These are phyloP conservation scores for Luehdorfia chinensis DNA, from an alignment of 1,140 invertebrate species.

Conservation along the genomic window DNA sequence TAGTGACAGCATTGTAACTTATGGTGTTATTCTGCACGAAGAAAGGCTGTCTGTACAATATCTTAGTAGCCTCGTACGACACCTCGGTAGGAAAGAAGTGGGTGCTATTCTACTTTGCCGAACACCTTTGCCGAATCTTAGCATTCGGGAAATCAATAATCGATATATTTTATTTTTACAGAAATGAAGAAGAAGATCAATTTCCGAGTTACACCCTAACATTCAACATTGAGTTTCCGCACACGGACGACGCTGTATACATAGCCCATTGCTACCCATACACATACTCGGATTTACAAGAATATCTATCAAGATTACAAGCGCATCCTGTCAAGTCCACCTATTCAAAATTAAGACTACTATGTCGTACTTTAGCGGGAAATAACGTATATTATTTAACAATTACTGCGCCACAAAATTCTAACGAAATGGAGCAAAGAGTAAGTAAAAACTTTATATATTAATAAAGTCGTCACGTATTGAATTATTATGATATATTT, in stretches of 20 bases:
- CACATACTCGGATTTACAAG: slow-evolving; percentile 93
- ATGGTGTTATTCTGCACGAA: too few relatives aligned
- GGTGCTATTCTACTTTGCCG: too few relatives aligned
- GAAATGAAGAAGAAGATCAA: slow-evolving; percentile 80
- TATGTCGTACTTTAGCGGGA: slow-evolving; percentile 92
- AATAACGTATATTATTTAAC: slow-evolving; percentile 96
- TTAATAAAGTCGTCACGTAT: too few relatives aligned
- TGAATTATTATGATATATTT: too few relatives aligned
- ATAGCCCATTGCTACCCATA: slow-evolving; percentile 98
- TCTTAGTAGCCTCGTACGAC: too few relatives aligned
- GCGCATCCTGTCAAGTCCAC: slow-evolving; percentile 88
- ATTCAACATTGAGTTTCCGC: slow-evolving; percentile 95
- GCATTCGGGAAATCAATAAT: not conserved
- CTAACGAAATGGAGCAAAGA: slow-evolving; percentile 76
- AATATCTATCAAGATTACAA: slow-evolving; percentile 83
- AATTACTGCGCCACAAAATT: slow-evolving; percentile 84
- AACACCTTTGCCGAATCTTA: too few relatives aligned
- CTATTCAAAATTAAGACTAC: slow-evolving; percentile 86
- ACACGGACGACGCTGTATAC: slow-evolving; percentile 94
- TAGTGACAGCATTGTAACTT: too few relatives aligned
- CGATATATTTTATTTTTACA: slow-evolving; percentile 47
- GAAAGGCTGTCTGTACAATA: too few relatives aligned
- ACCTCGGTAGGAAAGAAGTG: too few relatives aligned
- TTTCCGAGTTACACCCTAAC: slow-evolving; percentile 88
- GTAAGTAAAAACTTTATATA: too few relatives aligned